phyloP scores from a whole-genome alignment of 2,113 vertebrate genomes.

The Chauna torquata region DNA sequence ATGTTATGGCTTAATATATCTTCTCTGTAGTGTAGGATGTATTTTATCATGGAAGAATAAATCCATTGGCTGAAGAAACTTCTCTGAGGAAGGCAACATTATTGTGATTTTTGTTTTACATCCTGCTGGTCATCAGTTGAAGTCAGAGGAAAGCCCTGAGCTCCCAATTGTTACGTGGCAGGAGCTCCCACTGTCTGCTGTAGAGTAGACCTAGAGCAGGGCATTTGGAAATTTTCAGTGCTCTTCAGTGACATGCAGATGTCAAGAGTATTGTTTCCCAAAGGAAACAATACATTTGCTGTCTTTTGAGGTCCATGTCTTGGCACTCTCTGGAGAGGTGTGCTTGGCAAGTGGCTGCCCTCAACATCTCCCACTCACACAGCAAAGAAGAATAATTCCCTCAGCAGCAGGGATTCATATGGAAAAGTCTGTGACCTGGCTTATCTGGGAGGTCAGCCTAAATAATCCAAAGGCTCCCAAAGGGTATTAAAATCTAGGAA shows the following conservation, averaged over 20 bases:
- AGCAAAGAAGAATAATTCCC: neutral
- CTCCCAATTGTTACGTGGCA: fast-evolving
- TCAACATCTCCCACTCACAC: neutral
- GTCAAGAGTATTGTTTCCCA: neutral
- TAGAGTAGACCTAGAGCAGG: neutral
- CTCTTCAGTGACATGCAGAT: neutral
- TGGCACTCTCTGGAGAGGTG: neutral
- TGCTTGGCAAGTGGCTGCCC: fast-evolving
- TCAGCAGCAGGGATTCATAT: neutral
- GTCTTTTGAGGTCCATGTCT: neutral
- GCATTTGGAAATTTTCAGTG: neutral
- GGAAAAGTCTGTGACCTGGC: neutral
- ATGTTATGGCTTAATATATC: neutral
- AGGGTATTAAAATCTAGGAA: neutral
- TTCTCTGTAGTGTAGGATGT: neutral
- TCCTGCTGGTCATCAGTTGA: neutral
- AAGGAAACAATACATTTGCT: neutral
- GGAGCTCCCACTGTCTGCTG: fast-evolving
- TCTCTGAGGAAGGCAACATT: neutral
- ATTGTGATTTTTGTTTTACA: neutral
- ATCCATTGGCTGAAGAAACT: neutral
- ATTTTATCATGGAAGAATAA: neutral
- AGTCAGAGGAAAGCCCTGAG: fast-evolving
- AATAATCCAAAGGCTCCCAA: neutral
- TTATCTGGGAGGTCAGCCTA: neutral